Conservation (phyloP, 2,888 invertebrate species). For the Plagodis pulveraria region DNA sequence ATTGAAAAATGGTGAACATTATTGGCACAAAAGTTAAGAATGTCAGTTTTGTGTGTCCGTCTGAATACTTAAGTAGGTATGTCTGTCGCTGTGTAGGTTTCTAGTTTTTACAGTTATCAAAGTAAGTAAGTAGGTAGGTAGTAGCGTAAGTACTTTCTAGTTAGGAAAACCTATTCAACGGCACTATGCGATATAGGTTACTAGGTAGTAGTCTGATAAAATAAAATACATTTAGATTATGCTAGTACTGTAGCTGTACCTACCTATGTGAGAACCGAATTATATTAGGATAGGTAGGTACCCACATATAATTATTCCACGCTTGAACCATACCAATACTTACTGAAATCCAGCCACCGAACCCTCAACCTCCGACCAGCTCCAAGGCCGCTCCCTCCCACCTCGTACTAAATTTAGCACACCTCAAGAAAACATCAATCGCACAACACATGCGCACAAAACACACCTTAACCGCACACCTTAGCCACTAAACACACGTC, state of each 20-base stretch:
- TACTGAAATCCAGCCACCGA: conserved; percentile 11
- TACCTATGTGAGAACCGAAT: no score
- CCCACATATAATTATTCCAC: not conserved
- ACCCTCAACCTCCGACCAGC: conserved; percentile 2
- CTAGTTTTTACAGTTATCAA: no score
- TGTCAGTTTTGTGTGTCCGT: no score
- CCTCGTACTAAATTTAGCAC: conserved; percentile 76
- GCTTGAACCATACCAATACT: conserved; percentile 20
- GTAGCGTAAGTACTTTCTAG: no score
- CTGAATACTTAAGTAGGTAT: no score
- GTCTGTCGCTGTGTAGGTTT: no score
- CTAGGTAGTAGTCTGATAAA: not conserved
- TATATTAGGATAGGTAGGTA: not conserved
- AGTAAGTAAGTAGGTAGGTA: no score
- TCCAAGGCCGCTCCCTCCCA: conserved; percentile 51
- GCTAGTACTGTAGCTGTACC: no score
- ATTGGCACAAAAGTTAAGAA: no score
- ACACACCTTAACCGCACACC: conserved; percentile 47
- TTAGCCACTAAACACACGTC: conserved; percentile 41
- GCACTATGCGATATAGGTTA: not conserved
- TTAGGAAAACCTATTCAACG: no score
- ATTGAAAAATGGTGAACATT: no score
- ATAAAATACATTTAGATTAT: no score
- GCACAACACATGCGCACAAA: conserved; percentile 81
- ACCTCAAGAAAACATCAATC: conserved; percentile 84